Evolutionary conservation across 2,888 invertebrate genomes (phyloP).

Genomic region (Acanthacorydalis orientalis): DNA sequence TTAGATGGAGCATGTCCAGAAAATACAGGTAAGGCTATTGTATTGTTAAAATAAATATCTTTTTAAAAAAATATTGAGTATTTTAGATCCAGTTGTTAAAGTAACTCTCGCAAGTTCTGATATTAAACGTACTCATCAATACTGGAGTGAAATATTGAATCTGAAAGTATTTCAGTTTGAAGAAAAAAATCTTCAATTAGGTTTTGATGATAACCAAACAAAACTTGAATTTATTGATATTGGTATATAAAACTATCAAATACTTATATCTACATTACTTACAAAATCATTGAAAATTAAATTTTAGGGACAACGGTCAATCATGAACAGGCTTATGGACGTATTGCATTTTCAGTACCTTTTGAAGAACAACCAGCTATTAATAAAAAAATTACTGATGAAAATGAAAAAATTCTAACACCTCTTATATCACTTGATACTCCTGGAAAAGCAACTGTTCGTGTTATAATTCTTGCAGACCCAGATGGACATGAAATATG

Average conservation of each 20-base stretch:
- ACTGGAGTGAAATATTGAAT: constrained; percentile 68
- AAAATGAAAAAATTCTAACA: constrained; percentile 62
- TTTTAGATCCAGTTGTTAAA: constrained; percentile 58
- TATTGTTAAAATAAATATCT: not conserved
- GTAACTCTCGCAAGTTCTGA: constrained; percentile 66
- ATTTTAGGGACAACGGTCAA: constrained; percentile 45
- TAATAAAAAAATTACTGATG: constrained; percentile 52
- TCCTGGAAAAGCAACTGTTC: constrained; percentile 91
- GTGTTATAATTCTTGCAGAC: constrained; percentile 91
- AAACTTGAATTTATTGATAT: constrained; percentile 61
- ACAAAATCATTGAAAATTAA: constrained; percentile 1
- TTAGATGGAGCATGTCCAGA: constrained; percentile 51
- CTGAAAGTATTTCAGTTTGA: constrained; percentile 52
- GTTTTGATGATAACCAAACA: constrained; percentile 55
- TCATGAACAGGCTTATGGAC: constrained; percentile 80
- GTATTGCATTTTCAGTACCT: constrained; percentile 89
- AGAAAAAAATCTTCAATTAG: constrained; percentile 43
- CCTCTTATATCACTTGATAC: constrained; percentile 87
- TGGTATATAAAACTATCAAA: constrained; percentile 28
- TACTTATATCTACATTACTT: too few relatives aligned
- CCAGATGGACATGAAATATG: constrained; percentile 97
- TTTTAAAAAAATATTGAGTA: not conserved
- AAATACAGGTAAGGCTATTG: constrained; percentile 36
- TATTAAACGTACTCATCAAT: constrained; percentile 56
- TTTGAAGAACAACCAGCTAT: constrained; percentile 57